phyloP scores from a whole-genome alignment of 2,888 invertebrate species.

The Amiota mariae region DNA sequence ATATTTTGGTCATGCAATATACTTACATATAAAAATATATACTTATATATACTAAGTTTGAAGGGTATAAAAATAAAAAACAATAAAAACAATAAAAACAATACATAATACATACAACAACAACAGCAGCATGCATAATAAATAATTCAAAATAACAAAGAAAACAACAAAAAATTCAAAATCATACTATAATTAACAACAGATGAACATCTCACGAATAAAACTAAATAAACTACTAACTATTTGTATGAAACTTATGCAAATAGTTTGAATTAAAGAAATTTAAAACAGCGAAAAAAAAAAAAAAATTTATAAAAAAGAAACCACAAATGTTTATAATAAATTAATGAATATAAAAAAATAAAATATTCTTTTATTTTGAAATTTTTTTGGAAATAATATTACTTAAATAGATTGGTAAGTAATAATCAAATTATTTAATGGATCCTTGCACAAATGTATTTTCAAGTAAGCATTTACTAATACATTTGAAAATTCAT shows the following conservation, averaged over 20 bases:
- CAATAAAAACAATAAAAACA: not conserved
- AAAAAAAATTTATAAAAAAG: too few relatives aligned
- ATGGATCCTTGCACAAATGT: too few relatives aligned
- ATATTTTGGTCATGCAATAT: not conserved
- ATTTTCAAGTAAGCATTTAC: too few relatives aligned
- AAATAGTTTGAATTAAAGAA: not conserved
- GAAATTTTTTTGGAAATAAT: too few relatives aligned
- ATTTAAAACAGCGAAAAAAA: not conserved
- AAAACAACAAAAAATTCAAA: not conserved
- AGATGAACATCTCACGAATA: too few relatives aligned
- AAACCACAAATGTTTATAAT: too few relatives aligned
- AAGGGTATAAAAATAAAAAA: not conserved
- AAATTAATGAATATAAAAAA: too few relatives aligned
- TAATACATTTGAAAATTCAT: too few relatives aligned
- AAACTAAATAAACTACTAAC: not conserved
- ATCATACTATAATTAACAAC: too few relatives aligned
- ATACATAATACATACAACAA: not conserved
- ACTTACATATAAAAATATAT: not conserved
- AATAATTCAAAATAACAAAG: not conserved
- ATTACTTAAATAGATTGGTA: too few relatives aligned
- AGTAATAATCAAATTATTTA: too few relatives aligned
- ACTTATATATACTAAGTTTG: not conserved
- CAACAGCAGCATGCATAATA: not conserved
- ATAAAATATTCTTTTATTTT: too few relatives aligned
- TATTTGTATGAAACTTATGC: not conserved